phyloP scores from a whole-genome alignment of 2,888 invertebrate species.

The Stramonita haemastoma region DNA sequence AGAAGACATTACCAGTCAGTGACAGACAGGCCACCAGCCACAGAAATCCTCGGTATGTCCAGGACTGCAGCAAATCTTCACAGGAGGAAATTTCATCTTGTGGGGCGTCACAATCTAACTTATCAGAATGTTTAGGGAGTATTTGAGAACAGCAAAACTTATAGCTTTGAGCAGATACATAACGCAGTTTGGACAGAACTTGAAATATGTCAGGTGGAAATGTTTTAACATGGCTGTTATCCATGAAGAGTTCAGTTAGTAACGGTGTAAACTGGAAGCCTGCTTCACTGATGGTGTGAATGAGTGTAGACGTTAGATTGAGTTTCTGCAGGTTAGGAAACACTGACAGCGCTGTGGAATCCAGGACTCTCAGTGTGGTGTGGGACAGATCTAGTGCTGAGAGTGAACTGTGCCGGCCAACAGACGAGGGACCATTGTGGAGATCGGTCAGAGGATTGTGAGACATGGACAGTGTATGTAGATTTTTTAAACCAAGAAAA shows the following conservation, averaged over 20 bases:
- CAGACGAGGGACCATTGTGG: not conserved
- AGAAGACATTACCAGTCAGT: not conserved
- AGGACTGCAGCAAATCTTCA: conserved; percentile 8
- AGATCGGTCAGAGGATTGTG: not conserved
- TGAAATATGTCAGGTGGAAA: not conserved
- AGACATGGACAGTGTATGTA: not conserved
- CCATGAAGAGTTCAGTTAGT: not conserved
- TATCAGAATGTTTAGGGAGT: not conserved
- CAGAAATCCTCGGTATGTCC: not conserved
- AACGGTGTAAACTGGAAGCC: not conserved
- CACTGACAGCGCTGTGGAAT: not conserved
- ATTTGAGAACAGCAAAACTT: not conserved
- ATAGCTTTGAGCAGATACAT: not conserved
- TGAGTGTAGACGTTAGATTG: not conserved
- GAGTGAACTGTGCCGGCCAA: not conserved
- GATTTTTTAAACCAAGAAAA: not conserved
- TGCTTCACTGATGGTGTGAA: not conserved
- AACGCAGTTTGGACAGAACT: not conserved
- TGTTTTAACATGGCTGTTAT: not conserved
- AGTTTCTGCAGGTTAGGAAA: not conserved
- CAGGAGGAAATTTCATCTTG: conserved; percentile 4
- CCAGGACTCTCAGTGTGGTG: not conserved
- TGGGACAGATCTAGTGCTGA: not conserved
- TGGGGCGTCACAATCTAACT: not conserved
- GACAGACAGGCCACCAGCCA: not conserved